phyloP scores from a whole-genome alignment of 2,113 vertebrate genomes.

The Psilopogon haemacephalus region DNA sequence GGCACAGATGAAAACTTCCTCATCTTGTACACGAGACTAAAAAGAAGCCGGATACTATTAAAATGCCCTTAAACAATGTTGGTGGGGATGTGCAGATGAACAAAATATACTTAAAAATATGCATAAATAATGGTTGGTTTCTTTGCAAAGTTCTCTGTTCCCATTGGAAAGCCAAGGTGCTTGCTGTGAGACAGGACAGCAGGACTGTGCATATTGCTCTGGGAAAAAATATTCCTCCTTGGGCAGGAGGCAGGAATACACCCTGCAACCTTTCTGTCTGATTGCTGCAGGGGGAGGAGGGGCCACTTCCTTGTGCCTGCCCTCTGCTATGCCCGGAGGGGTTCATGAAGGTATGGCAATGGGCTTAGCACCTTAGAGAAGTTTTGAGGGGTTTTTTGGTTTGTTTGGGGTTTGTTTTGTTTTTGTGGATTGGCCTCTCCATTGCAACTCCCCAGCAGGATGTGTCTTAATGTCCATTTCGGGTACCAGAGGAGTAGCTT shows the following conservation, averaged over 20 bases:
- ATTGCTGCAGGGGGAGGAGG: neutral
- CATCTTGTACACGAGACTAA: neutral
- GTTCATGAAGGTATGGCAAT: neutral
- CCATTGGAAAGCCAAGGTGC: neutral
- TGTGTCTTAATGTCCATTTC: neutral
- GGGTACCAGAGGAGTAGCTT: neutral
- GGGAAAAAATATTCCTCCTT: neutral
- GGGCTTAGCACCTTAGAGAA: neutral
- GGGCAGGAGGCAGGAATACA: neutral
- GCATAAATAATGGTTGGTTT: neutral
- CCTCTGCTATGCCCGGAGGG: neutral
- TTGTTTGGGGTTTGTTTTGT: no score
- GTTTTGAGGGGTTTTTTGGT: no score
- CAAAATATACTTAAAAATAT: neutral
- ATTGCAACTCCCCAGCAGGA: neutral
- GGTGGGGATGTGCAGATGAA: neutral
- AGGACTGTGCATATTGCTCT: fast-evolving
- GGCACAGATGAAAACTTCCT: conserved; percentile 53
- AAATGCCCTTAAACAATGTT: neutral
- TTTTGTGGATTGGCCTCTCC: neutral
- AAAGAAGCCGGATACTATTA: neutral
- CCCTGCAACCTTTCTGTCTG: neutral
- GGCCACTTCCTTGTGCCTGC: neutral
- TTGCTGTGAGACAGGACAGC: neutral
- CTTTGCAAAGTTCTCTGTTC: neutral